Evolutionary conservation across 2,113 vertebrate species (phyloP).

Genomic region (Colistium nudipinnis): DNA sequence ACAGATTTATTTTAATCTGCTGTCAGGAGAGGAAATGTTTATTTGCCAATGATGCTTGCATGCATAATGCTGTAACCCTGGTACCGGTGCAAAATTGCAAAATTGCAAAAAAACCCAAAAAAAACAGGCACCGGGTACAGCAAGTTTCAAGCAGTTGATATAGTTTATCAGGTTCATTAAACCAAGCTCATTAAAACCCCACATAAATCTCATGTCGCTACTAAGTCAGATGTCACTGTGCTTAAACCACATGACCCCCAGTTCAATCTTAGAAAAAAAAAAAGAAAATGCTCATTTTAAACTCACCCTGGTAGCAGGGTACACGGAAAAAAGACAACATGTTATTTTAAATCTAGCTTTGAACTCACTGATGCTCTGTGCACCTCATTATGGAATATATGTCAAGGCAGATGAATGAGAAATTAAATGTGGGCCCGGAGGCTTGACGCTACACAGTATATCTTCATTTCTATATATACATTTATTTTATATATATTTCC

Average conservation of each 20-base stretch:
- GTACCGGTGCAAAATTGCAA: constrained; percentile 35
- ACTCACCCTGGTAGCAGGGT: neutral
- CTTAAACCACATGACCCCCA: constrained; percentile 8
- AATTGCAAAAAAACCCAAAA: too few relatives aligned
- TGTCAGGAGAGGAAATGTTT: constrained; percentile 55
- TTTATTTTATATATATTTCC: constrained; percentile 10
- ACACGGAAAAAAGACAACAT: constrained; percentile 13
- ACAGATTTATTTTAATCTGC: constrained; percentile 63
- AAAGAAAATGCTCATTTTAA: constrained; percentile 10
- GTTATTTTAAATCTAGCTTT: constrained; percentile 36
- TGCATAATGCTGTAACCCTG: constrained; percentile 65
- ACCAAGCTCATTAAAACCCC: constrained; percentile 50
- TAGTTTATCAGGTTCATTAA: constrained; percentile 29
- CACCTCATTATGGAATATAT: constrained; percentile 40
- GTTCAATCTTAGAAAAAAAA: constrained; percentile 6
- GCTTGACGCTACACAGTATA: constrained; percentile 2
- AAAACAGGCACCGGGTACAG: constrained; percentile 36
- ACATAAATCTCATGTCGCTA: constrained; percentile 40
- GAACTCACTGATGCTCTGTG: constrained; percentile 26
- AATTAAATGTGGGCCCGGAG: constrained; percentile 30
- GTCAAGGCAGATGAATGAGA: constrained; percentile 47
- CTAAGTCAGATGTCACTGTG: constrained; percentile 15
- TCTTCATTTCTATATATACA: neutral
- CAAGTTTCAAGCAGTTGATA: constrained; percentile 24
- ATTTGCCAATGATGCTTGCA: constrained; percentile 54